Conservation (phyloP, 2,888 invertebrate genomes). For the Fragum whitleyi region DNA sequence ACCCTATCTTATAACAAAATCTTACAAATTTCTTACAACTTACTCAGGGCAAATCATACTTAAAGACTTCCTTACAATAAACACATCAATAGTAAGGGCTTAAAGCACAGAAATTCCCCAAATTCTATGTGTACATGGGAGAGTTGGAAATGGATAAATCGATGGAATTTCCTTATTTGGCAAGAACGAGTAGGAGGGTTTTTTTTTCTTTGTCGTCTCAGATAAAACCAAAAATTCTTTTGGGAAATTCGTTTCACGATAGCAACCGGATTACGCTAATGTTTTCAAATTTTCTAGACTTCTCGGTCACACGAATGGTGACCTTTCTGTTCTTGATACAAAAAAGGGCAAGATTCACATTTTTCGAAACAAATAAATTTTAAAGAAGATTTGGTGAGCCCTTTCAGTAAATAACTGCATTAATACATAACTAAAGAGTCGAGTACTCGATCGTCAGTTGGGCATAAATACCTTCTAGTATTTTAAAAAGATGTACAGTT, state of each 20-base stretch:
- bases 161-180: constrained; percentile 10
- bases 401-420: too few relatives aligned
- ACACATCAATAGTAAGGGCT: background rate
- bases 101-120: background rate
- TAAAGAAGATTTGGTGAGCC: too few relatives aligned
- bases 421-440: too few relatives aligned
- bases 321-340: too few relatives aligned
- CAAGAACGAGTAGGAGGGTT: background rate
- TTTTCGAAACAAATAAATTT: too few relatives aligned
- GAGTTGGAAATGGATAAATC: constrained; percentile 1
- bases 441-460: too few relatives aligned
- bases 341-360: too few relatives aligned
- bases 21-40: too few relatives aligned
- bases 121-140: background rate
- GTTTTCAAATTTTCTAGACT: background rate
- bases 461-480: too few relatives aligned
- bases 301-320: background rate
- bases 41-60: too few relatives aligned
- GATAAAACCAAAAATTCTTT: background rate
- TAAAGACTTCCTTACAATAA: background rate
- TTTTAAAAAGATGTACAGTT: too few relatives aligned
- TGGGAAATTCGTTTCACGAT: background rate
- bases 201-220: background rate
- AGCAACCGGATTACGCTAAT: background rate
- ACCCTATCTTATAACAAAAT: too few relatives aligned